phyloP scores from a whole-genome alignment of 2,113 vertebrate species.

The Strigops habroptila region DNA sequence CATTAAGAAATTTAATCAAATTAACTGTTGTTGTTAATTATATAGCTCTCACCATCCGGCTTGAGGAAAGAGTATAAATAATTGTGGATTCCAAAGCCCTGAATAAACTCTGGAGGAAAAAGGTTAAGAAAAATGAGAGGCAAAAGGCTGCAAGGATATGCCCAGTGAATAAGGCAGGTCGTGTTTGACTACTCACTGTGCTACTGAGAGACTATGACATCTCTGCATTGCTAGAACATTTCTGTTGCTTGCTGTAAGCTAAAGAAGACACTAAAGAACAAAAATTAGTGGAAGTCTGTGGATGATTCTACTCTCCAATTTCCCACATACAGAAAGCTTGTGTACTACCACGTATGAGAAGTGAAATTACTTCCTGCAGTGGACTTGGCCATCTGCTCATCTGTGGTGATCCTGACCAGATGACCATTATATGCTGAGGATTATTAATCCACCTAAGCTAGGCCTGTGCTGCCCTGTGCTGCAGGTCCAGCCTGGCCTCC shows the following conservation, averaged over 20 bases:
- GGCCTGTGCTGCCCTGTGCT: background rate
- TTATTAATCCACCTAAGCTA: background rate
- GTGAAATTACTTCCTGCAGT: background rate
- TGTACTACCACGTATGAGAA: background rate
- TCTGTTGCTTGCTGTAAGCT: background rate
- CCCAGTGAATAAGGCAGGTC: background rate
- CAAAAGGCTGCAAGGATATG: background rate
- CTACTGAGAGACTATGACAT: background rate
- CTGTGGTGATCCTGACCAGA: background rate
- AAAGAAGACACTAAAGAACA: background rate
- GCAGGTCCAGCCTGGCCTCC: background rate
- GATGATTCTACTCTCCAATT: background rate
- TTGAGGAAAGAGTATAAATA: background rate
- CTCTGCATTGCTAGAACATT: background rate
- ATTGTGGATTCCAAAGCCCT: background rate
- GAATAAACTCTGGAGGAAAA: background rate
- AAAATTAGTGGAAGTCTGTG: background rate
- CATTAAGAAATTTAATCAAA: background rate
- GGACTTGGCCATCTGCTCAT: background rate
- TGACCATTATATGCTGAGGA: fast-evolving
- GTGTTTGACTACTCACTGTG: background rate
- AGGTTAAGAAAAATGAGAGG: background rate
- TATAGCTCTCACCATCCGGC: background rate
- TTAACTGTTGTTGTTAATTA: background rate
- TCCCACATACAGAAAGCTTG: background rate